A percentile compares a stretch with the other conserved stretches of the same genome.
Evolutionary conservation across 2,797 vertebrate genomes (phyloP).

Genomic region (Ateles fusciceps): DNA sequence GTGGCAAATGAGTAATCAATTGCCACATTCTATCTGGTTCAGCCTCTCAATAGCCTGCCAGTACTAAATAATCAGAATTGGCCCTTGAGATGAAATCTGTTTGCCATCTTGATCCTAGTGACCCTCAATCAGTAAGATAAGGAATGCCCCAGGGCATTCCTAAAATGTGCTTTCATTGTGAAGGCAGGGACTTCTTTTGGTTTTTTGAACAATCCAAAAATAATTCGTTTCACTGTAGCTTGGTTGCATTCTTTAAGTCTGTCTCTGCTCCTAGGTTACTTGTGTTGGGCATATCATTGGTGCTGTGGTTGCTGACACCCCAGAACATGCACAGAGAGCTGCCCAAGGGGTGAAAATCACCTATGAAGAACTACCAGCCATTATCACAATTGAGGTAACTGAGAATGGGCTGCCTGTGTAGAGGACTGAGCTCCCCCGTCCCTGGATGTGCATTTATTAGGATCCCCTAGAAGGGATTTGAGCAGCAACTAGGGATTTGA

Average conservation of each 20-base stretch:
- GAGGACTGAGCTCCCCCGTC: too few species aligned
- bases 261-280: conserved; percentile 88
- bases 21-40: background rate
- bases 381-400: conserved; percentile 94
- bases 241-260: background rate
- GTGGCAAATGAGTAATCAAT: background rate
- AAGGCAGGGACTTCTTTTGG: background rate
- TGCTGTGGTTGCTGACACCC: conserved; percentile 93
- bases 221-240: background rate
- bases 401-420: background rate
- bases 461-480: background rate
- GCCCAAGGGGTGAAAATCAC: conserved; percentile 89
- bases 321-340: conserved; percentile 92
- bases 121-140: background rate
- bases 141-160: background rate
- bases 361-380: conserved; percentile 90
- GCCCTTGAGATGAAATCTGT: background rate
- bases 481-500: background rate
- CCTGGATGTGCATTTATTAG: background rate
- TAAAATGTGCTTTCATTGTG: background rate
- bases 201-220: background rate
- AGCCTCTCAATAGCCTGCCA: background rate
- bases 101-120: background rate
- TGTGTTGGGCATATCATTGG: conserved; percentile 96
- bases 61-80: background rate